These are phyloP conservation scores for Brachyptera putata DNA, from an alignment of 2,888 invertebrate genomes.

Conservation along the genomic window DNA sequence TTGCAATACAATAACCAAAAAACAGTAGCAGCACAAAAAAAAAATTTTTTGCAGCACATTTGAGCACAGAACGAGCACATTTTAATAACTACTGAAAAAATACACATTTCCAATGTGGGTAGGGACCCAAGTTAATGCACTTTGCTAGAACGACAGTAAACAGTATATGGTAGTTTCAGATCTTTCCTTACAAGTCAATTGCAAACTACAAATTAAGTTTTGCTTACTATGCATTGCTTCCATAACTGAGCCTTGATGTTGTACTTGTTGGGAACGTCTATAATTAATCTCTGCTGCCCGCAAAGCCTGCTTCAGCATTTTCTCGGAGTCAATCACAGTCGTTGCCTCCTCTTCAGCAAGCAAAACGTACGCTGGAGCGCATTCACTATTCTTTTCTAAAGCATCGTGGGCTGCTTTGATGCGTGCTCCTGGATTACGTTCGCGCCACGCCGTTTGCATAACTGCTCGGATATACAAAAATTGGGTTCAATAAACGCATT, in stretches of 20 bases:
- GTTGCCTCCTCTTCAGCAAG: constrained; percentile 95
- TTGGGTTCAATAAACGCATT: too few species aligned
- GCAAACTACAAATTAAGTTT: too few species aligned
- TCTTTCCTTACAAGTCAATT: too few species aligned
- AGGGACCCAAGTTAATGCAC: too few species aligned
- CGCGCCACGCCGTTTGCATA: constrained; percentile 96
- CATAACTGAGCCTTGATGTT: constrained; percentile 68
- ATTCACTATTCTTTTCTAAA: constrained; percentile 81
- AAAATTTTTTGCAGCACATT: too few species aligned
- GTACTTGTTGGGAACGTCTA: constrained; percentile 71
- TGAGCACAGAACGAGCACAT: too few species aligned
- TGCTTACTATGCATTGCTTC: constrained; percentile 65
- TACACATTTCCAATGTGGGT: too few species aligned
- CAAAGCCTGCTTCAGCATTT: constrained; percentile 74
- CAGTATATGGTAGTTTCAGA: too few species aligned
- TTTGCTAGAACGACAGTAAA: too few species aligned
- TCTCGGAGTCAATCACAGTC: constrained; percentile 84
- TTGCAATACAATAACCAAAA: too few species aligned
- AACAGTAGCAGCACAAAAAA: too few species aligned
- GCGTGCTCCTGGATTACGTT: constrained; percentile 84
- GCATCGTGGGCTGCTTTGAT: constrained; percentile 90
- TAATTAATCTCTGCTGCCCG: constrained; percentile 80
- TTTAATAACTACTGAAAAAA: too few species aligned
- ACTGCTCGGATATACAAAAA: constrained; percentile 49
- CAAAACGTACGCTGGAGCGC: constrained; percentile 91